Base-by-base conservation (phyloP, 2,888 invertebrate species). In the Cerastoderma edule region DNA sequence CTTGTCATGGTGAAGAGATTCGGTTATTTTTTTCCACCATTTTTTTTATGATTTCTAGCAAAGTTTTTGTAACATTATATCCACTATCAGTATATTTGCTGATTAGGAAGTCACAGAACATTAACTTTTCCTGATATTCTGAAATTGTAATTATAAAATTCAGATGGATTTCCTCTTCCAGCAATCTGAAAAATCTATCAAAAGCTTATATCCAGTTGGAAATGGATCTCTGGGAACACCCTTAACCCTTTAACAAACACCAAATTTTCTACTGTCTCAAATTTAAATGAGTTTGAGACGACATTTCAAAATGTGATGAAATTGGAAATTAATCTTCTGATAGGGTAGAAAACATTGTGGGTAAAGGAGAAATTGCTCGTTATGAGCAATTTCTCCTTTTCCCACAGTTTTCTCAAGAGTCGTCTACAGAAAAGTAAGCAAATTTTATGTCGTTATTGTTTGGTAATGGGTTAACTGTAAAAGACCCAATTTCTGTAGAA, bases 121-220 rank as follows among this genome's bases (percentile, higher is more conserved):
- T 60, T 60, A 60, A 60, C 60, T 60, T 35, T 60, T 35, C 60
- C 60, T 39, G 60, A 60, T 60, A 60, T 60, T 39, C 60, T 60
- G 60, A 60, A 60, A 60, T 60, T 39, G 60, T 60, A 60, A 60
- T 60, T 60, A 60, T 60, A 39, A 60, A 60, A 60, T 60, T 32
- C 33, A 39, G 60, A 60, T 60, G 60, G 60, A 35, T 60, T 60
- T 60, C 39, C 60, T 44, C 60, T 60, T 13, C 35, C 60, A 24
- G n/a, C 39, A n/a, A 39, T 60, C 60, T 60, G 60, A 60, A 27
- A 33, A 39, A 60, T 39, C 60, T 60, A 60, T 60, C 60, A 60
- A 60, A 39, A 60, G 24, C 60, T 39, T 39, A 60, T 60, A 60
- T 39, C 33, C 39, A 60, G 60, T 39, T 60, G 60, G 39, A 60